Percentiles rank a stretch among this genome's conserved stretches.
These are phyloP conservation scores for Helobdella robusta DNA, from an alignment of 2,888 invertebrate genomes.

Conservation along the genomic window DNA sequence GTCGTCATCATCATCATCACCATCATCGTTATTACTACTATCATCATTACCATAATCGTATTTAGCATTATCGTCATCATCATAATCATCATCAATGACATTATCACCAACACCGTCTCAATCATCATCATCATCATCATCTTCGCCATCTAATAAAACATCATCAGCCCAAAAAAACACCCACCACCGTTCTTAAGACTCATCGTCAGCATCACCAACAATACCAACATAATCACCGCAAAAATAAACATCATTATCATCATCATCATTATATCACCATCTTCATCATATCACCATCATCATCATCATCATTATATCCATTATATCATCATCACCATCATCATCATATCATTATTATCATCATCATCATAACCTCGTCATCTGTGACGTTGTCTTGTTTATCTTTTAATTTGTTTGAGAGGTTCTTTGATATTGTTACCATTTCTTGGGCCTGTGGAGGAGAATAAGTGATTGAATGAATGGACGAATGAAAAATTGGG, in stretches of 20 bases:
- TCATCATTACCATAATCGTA: not conserved
- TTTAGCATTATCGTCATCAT: slow-evolving; percentile 6
- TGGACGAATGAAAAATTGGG: not conserved
- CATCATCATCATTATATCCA: too few relatives aligned
- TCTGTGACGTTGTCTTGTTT: slow-evolving; percentile 90
- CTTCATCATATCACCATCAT: too few relatives aligned
- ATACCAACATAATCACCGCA: too few relatives aligned
- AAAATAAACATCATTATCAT: too few relatives aligned
- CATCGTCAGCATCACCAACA: not conserved
- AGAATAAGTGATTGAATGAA: not conserved
- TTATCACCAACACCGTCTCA: not conserved
- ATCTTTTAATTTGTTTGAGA: slow-evolving; percentile 83
- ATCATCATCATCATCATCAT: slow-evolving; percentile 1
- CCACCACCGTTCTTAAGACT: not conserved
- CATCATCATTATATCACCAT: too few relatives aligned
- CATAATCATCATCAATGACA: slow-evolving; percentile 1
- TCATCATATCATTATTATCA: too few relatives aligned
- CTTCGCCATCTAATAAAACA: not conserved
- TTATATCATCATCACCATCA: too few relatives aligned
- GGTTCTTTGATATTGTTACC: slow-evolving; percentile 81
- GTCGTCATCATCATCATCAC: too few relatives aligned
- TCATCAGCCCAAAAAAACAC: not conserved
- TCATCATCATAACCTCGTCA: slow-evolving; percentile 65
- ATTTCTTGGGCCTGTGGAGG: slow-evolving; percentile 72
- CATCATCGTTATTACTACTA: not conserved